Evolutionary conservation across 2,113 vertebrate species (phyloP), one percentile per base, ranked within the genome.

Genomic region (Burhinus oedicnemus): DNA sequence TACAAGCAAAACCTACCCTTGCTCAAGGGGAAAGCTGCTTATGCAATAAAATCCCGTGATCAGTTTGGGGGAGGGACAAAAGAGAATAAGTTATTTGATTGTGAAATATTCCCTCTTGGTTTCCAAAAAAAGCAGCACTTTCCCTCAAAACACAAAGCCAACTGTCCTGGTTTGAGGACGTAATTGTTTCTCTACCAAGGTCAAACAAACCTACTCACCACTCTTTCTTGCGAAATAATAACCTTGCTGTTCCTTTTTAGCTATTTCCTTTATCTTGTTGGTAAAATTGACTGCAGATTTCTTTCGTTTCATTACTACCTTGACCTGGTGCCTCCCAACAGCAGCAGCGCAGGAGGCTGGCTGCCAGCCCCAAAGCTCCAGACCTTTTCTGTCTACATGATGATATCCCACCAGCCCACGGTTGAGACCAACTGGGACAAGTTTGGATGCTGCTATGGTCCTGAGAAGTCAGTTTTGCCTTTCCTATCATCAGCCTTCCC

Each of bases 1-100:
- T 0, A 22, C 54, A 32, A 93, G 52, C 3, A 1, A 88, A 83
- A 79, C 27, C 51, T 82, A 81, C 42, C 55, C 92, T 92, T 95
- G 74, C 64, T 85, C 77, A 97, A 94, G 90, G 92, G 81, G 96
- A 82, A 89, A 95, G 91, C 82, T 87, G 85, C 83, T 90, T 62
- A 87, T 87, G 94, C 91, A 95, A 68, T 27, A 71, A 64, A 34
- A 91, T 55, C 91, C 89, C 14, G 0, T 87, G 93, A 94, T 80
- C 81, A 77, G 1, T 78, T 16, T 83, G 60, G 89, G 65, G 94
- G 85, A 96, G 75, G 90, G 83, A 88, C 88, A 90, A 47, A 74
- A 34, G 9, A 92, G 91, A 92, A 82, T 64, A 92, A 88, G 85
- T 93, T 91, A 83, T 96, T 92, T 79, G 87, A 78, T 92, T 83